Conservation (phyloP, 2,113 vertebrate genomes). For the Chloebia gouldiae region DNA sequence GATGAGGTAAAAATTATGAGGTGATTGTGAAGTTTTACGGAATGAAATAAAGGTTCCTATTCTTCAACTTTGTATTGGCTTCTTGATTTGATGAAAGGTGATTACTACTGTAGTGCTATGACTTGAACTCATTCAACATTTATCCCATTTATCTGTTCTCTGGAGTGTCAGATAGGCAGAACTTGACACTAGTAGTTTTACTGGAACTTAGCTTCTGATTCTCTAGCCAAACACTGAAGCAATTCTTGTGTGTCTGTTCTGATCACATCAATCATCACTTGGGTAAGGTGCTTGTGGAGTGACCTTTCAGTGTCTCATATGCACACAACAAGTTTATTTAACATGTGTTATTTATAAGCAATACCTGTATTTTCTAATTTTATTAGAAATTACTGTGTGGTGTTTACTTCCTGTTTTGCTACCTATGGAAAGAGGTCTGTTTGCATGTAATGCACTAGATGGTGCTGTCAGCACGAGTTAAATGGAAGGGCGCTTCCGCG, state of each 20-base stretch:
- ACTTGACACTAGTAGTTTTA: neutral
- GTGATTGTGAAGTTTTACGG: neutral
- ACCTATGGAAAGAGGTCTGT: neutral
- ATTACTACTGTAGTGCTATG: neutral
- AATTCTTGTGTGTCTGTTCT: neutral
- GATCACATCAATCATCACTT: neutral
- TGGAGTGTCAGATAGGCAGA: neutral
- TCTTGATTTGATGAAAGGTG: neutral
- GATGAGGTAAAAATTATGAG: neutral
- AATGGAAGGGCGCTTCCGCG: fast-evolving
- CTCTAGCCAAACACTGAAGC: neutral
- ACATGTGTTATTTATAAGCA: neutral
- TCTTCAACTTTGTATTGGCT: neutral
- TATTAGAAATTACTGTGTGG: neutral
- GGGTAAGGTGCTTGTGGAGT: neutral
- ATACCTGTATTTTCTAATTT: neutral
- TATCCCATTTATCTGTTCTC: neutral
- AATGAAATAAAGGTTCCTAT: neutral
- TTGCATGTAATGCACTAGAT: neutral
- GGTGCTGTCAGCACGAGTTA: neutral
- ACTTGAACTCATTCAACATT: neutral
- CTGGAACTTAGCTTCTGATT: neutral
- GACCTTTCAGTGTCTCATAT: neutral
- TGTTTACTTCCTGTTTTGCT: neutral
- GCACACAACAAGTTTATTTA: neutral